phyloP scores from a whole-genome alignment of 2,113 vertebrate species.

The Orthonyx spaldingii region DNA sequence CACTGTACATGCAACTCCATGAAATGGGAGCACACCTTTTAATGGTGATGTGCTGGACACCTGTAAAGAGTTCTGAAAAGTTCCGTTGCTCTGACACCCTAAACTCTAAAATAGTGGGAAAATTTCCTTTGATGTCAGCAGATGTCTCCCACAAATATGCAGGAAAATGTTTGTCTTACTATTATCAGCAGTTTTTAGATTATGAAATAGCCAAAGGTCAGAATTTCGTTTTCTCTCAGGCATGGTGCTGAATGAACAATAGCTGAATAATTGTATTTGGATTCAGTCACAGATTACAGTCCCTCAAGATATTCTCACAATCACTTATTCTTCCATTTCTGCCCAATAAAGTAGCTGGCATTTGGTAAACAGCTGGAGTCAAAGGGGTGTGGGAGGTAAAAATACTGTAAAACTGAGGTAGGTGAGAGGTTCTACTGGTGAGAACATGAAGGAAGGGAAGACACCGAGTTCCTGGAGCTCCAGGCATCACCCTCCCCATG shows the following conservation, averaged over 20 bases:
- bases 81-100: neutral
- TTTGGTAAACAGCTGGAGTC: neutral
- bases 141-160: neutral
- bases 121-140: neutral
- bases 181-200: neutral
- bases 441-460: neutral
- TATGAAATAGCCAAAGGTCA: neutral
- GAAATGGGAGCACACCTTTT: neutral
- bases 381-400: neutral
- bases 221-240: neutral
- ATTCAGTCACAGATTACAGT: neutral
- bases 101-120: neutral
- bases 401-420: neutral
- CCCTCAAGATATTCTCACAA: neutral
- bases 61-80: neutral
- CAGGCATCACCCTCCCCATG: neutral
- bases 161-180: neutral
- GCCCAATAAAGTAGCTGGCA: neutral
- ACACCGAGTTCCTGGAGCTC: neutral
- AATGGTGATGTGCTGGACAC: neutral
- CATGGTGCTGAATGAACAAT: neutral
- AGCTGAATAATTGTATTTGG: neutral
- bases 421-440: neutral
- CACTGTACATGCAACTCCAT: neutral
- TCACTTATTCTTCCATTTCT: neutral